Base-by-base conservation (phyloP, 1,140 invertebrate genomes). In the Rhysida immarginata region DNA sequence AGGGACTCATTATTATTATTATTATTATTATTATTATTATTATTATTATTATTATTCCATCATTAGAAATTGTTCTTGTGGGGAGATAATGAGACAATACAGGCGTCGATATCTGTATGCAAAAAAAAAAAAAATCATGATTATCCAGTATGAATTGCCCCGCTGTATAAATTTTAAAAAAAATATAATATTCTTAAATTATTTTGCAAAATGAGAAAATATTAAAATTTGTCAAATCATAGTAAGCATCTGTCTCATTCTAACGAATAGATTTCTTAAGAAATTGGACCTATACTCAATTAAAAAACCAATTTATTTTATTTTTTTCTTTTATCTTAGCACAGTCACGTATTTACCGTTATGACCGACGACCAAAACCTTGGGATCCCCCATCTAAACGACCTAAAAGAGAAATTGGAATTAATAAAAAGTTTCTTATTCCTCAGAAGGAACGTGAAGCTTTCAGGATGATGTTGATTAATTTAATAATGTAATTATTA, bases 401-500 rank as follows among this genome's bases (percentile, higher is more conserved):
- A 14, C 8, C 48, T 11, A 45, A 5, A 3, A 23, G 2, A 3
- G 3, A 25, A 21, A 18, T 2, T 14, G 18, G 24, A 25, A 18
- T 50, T 5, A 8, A 50, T 25, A 50, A 48, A 48, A 5, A 21
- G 46, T 53, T 58, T 26, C 51, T 55, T 20, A 35, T 56, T 2
- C 74, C 84, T 65, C 78, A 82, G 29, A 80, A 81, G 70, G 81
- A 84, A 58, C 73, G 87, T 25, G 85, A 91, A 70, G 78, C 84
- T 57, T 95, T 93, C 72, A 77, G 89, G 23, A 74, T 78, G 53
- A 80, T 81, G 62, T 71, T 94, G 53, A 80, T 92, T 26, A 78
- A 81, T 62, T 72, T 86, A 44, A 84, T 88, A 35, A 74, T 82
- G 71, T 72, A 63, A 69, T 65, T 64, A 35, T 29, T 11, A 11